Base-by-base conservation (phyloP, 92 coral and sea anemone species). In the Epizoanthus illoricatus region DNA sequence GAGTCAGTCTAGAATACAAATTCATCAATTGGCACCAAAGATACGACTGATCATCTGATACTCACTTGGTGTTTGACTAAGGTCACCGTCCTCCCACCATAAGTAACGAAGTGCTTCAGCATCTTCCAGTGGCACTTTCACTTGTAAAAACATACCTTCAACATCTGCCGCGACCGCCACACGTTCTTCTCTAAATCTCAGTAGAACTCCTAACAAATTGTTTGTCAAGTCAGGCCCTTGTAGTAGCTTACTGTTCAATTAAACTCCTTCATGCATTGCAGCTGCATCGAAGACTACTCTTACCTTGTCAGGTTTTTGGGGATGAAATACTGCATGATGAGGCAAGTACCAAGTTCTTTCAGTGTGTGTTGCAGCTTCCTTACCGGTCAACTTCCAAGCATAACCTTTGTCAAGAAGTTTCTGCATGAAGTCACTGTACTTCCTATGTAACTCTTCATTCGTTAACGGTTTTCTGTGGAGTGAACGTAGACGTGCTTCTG, bases 11-110 rank as follows among this genome's bases (percentile, higher is more conserved):
- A n/a, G n/a, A n/a, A n/a, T n/a, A n/a, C n/a, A n/a, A n/a, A n/a
- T n/a, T n/a, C n/a, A n/a, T n/a, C n/a, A n/a, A n/a, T n/a, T n/a
- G n/a, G n/a, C n/a, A n/a, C n/a, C n/a, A n/a, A n/a, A n/a, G n/a
- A n/a, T n/a, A n/a, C n/a, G 90, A 65, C 86, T 83, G 12, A 84
- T 80, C 93, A 90, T 84, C 65, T 90, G 89, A 65, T 84, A 87
- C 64, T 87, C 89, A 49, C 68, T 76, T 41, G 82, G 89, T 72
- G 71, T 63, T 69, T 88, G 18, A 17, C 5, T 12, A 36, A 84
- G 87, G 54, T 84, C 57, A 28, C 63, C 80, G 15, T 42, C 2
- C 57, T 84, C 73, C 86, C 89, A 86, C 85, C 85, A 86, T 61
- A 72, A 49, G 61, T 62, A 86, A 5, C 28, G n/a, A n/a, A n/a